Base-by-base conservation (phyloP, 2,113 vertebrate species). In the Callopanchax toddi region DNA sequence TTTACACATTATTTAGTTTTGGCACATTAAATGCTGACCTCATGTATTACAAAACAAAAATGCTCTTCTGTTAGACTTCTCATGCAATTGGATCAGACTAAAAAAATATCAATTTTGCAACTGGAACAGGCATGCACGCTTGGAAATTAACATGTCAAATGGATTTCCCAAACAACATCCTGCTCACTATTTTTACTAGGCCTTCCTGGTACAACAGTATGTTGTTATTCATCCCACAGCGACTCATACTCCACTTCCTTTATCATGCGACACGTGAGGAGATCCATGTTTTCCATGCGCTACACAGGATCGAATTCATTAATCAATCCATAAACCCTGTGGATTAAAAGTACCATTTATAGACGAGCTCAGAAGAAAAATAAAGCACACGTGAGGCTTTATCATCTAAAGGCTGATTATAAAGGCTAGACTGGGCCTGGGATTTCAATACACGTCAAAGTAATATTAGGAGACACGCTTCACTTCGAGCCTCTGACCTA, bases 301-400 rank as follows among this genome's bases (percentile, higher is more conserved):
- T 11, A 23, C 40, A 4, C 34, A 18, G 26, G 56, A 81, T 65
- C 34, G 0, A 15, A 61, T 62, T 54, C 10, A 32, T 32, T 44
- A 74, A 76, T 45, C 34, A 67, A 78, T 60, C 53, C 46, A 72
- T 70, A 78, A 82, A 82, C 76, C 79, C 48, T 22, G 23, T 23
- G 66, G 81, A 87, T 87, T 84, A 83, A 68, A 40, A 52, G 49
- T 18, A 26, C 32, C 25, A 13, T 45, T 81, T 87, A 82, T 74
- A 76, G 63, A 53, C 13, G 43, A 52, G 53, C 52, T 66, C 43
- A 34, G 7, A 15, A 40, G 34, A 11, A 34, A 50, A 69, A 60
- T 39, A 61, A 73, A 57, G 68, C 59, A 67, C 7, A n/a, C 70
- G 23, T 11, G 43, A 45, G 56, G 39, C 62, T 60, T 66, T 34